These are phyloP conservation scores for Tenthredo amoena DNA, from an alignment of 2,888 invertebrate genomes.

Conservation along the genomic window DNA sequence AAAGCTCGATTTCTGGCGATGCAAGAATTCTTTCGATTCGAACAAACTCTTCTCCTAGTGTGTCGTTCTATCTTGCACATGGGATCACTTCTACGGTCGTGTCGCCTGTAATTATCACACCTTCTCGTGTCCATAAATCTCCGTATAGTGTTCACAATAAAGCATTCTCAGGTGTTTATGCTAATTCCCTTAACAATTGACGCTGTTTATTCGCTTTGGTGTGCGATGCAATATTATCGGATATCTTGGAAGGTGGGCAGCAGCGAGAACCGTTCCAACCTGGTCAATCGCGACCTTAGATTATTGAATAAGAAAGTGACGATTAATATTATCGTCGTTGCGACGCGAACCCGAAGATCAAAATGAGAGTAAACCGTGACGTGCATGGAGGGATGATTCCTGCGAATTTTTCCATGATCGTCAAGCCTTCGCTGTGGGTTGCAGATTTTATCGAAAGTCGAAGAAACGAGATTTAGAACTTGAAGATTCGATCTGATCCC, in stretches of 20 bases:
- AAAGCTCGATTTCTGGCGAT: no score
- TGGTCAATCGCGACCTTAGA: background rate
- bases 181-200: background rate
- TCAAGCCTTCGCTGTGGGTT: background rate
- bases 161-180: slow-evolving; percentile 4
- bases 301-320: background rate
- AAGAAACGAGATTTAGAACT: background rate
- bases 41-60: no score
- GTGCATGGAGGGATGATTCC: background rate
- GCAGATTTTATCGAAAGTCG: background rate
- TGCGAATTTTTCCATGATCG: background rate
- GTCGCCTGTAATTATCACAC: background rate
- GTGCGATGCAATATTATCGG: background rate
- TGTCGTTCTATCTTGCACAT: no score
- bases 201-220: background rate
- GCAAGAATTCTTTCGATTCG: no score
- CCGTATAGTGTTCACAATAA: background rate
- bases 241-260: background rate
- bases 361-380: background rate
- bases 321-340: background rate
- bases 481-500: background rate
- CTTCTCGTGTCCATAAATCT: background rate
- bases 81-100: background rate
- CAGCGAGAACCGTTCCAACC: background rate
- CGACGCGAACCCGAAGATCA: background rate